Evolutionary conservation across 2,113 vertebrate genomes (phyloP).

Genomic region (Vimba vimba): DNA sequence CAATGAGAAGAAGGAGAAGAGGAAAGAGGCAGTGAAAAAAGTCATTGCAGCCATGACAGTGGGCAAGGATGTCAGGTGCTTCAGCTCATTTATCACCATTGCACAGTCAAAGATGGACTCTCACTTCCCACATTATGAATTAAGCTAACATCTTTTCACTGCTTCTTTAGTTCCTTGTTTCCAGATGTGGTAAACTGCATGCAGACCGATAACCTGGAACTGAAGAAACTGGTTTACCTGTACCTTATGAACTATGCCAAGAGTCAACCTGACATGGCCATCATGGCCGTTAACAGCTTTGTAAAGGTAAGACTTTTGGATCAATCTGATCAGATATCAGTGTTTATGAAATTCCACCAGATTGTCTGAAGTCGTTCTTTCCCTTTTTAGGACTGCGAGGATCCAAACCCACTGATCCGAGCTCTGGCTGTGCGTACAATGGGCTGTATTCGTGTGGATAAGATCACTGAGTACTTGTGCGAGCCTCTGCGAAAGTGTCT

Average conservation of each 20-base stretch:
- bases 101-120: background rate
- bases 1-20: conserved; percentile 98
- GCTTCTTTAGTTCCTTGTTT: conserved; percentile 85
- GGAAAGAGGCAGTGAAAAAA: conserved; percentile 98
- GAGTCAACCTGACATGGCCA: conserved; percentile 99
- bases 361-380: background rate
- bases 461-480: conserved; percentile 97
- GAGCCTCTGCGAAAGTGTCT: conserved; percentile 97
- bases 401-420: conserved; percentile 96
- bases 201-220: conserved; percentile 98
- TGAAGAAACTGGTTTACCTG: conserved; percentile 98
- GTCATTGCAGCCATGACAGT: conserved; percentile 98
- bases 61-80: conserved; percentile 95
- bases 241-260: conserved; percentile 99
- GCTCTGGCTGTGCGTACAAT: conserved; percentile 98
- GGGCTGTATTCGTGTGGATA: conserved; percentile 98
- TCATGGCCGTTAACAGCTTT: conserved; percentile 99
- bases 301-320: conserved; percentile 84
- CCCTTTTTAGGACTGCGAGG: conserved; percentile 90
- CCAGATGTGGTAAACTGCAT: conserved; percentile 99
- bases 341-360: background rate
- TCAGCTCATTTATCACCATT: background rate
- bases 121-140: background rate
- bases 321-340: background rate
- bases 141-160: conserved; percentile 2